These are phyloP conservation scores for Aplochiton taeniatus DNA, from an alignment of 2,797 vertebrate genomes.

Conservation along the genomic window DNA sequence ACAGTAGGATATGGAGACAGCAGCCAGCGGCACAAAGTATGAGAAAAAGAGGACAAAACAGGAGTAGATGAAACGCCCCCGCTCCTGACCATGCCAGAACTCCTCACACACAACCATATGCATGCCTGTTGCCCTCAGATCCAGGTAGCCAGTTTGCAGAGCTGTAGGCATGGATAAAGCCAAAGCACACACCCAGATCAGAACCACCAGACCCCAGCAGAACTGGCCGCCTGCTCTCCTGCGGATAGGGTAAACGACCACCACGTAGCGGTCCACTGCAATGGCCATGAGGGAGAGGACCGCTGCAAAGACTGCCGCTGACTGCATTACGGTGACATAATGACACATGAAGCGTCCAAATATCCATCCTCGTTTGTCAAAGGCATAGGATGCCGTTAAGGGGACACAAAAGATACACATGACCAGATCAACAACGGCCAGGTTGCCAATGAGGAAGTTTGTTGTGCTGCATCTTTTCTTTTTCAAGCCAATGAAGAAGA, in stretches of 20 bases:
- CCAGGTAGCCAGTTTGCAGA: slow-evolving; percentile 81
- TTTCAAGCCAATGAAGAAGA: slow-evolving; percentile 82
- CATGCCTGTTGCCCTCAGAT: slow-evolving; percentile 78
- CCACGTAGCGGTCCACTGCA: slow-evolving; percentile 84
- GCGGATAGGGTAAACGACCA: slow-evolving; percentile 86
- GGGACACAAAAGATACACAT: slow-evolving; percentile 88
- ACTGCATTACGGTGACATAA: slow-evolving; percentile 83
- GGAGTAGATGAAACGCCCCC: slow-evolving; percentile 79
- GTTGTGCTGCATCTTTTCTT: slow-evolving; percentile 87
- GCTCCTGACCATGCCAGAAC: slow-evolving; percentile 82
- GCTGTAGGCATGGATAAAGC: slow-evolving; percentile 75
- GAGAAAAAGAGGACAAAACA: slow-evolving; percentile 83
- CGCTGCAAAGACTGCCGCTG: slow-evolving; percentile 79
- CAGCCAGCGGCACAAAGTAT: slow-evolving; percentile 83
- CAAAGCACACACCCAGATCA: slow-evolving; percentile 83
- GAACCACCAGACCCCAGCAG: slow-evolving; percentile 73
- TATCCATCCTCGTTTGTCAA: slow-evolving; percentile 83
- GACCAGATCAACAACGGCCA: slow-evolving; percentile 81
- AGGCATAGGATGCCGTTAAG: slow-evolving; percentile 83
- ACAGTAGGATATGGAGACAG: slow-evolving; percentile 83
- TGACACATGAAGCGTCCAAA: slow-evolving; percentile 84
- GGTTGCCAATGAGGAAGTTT: slow-evolving; percentile 87
- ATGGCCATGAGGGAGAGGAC: slow-evolving; percentile 88
- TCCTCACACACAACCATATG: slow-evolving; percentile 87
- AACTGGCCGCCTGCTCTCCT: slow-evolving; percentile 73